phyloP scores from a whole-genome alignment of 2,797 vertebrate genomes.

The Chelon labrosus region DNA sequence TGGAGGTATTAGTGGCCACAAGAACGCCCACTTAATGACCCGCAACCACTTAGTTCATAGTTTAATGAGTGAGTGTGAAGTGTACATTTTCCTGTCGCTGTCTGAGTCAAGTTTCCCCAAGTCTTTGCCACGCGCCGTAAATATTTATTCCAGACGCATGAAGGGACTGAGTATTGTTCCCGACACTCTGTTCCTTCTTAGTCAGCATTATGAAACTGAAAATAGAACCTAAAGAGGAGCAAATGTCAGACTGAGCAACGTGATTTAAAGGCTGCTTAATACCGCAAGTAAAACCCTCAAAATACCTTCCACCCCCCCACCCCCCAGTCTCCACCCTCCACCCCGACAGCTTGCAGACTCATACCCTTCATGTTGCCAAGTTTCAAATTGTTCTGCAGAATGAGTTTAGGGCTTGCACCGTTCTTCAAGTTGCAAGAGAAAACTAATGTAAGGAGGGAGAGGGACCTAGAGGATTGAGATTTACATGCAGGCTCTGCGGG shows the following conservation, averaged over 20 bases:
- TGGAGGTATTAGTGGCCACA: slow-evolving; percentile 55
- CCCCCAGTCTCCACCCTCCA: not conserved
- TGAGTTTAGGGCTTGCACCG: slow-evolving; percentile 40
- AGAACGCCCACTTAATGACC: slow-evolving; percentile 63
- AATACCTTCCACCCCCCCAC: slow-evolving; percentile 44
- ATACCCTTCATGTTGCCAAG: slow-evolving; percentile 44
- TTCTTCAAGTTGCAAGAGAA: slow-evolving; percentile 35
- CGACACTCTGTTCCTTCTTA: slow-evolving; percentile 21
- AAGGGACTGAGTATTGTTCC: slow-evolving; percentile 36
- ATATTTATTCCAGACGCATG: slow-evolving; percentile 43
- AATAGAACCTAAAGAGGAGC: slow-evolving; percentile 54
- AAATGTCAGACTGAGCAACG: slow-evolving; percentile 61
- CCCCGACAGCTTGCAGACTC: slow-evolving; percentile 44
- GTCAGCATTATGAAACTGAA: slow-evolving; percentile 58
- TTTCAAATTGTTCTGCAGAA: slow-evolving; percentile 54
- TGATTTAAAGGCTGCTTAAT: slow-evolving; percentile 58
- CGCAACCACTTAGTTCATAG: slow-evolving; percentile 40
- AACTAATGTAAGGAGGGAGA: slow-evolving; percentile 51
- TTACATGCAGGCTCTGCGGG: slow-evolving; percentile 55
- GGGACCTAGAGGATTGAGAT: slow-evolving; percentile 41
- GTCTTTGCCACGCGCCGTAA: slow-evolving; percentile 25
- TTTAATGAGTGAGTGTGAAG: slow-evolving; percentile 19
- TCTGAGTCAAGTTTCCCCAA: slow-evolving; percentile 19
- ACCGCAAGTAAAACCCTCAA: slow-evolving; percentile 45
- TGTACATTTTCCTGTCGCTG: slow-evolving; percentile 13